These are phyloP conservation scores for Xylota sylvarum DNA, from an alignment of 2,888 invertebrate genomes.

Conservation along the genomic window DNA sequence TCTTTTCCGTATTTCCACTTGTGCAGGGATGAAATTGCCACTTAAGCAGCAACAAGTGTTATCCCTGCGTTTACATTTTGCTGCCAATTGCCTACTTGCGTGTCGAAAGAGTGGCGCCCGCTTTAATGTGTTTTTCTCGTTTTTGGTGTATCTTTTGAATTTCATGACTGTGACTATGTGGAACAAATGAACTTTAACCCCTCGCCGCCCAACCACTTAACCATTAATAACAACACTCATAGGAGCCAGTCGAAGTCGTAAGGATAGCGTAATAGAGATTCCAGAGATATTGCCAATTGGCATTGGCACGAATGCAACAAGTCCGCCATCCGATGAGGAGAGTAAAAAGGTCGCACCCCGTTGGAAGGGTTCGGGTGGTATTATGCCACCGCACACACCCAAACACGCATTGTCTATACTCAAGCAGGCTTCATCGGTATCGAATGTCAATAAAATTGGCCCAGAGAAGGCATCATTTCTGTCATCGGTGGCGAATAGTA, in stretches of 20 bases:
- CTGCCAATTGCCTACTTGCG: constrained; percentile 64
- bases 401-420: constrained; percentile 82
- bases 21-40: constrained; percentile 58
- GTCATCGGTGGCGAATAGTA: constrained; percentile 61
- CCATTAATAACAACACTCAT: constrained; percentile 35
- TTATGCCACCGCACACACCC: constrained; percentile 81
- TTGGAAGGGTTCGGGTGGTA: constrained; percentile 84
- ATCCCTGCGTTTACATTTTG: constrained; percentile 63
- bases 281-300: constrained; percentile 84
- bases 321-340: constrained; percentile 87
- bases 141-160: constrained; percentile 59
- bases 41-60: constrained; percentile 67
- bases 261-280: constrained; percentile 87
- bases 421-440: constrained; percentile 82
- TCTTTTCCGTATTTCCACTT: constrained; percentile 49
- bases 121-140: constrained; percentile 46
- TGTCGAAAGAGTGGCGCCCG: constrained; percentile 41
- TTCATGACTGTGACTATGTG: constrained; percentile 47
- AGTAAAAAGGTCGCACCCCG: constrained; percentile 81
- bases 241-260: constrained; percentile 86
- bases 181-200: no score
- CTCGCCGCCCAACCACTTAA: neutral
- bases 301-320: constrained; percentile 85
- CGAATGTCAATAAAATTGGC: constrained; percentile 81
- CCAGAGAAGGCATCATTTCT: constrained; percentile 50